Percentiles rank a stretch among this genome's conserved stretches.
phyloP scores from a whole-genome alignment of 92 coral and sea anemone genomes.

The Isaurus tuberculatus region DNA sequence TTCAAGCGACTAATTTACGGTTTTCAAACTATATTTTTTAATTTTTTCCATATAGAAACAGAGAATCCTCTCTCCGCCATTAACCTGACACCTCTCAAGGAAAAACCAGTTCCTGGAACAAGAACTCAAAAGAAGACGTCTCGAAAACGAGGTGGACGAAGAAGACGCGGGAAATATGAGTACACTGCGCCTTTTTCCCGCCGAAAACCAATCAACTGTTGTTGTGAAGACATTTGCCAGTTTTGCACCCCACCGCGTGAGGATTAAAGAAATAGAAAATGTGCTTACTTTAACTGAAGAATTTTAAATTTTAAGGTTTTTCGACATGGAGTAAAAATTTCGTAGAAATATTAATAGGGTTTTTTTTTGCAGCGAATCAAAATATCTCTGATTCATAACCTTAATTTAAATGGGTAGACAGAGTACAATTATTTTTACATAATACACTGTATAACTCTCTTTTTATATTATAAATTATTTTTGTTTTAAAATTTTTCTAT shows the following conservation, averaged over 20 bases:
- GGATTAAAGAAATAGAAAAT: not conserved
- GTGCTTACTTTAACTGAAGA: not conserved
- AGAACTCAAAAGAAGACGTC: constrained; percentile 11
- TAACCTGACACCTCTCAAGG: constrained; percentile 33
- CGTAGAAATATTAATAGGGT: too few species aligned
- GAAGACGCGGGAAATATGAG: constrained; percentile 48
- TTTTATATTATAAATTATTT: too few species aligned
- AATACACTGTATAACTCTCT: too few species aligned
- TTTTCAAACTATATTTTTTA: too few species aligned
- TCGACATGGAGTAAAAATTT: too few species aligned
- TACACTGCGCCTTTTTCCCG: constrained; percentile 12
- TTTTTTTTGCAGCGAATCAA: too few species aligned
- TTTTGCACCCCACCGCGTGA: constrained; percentile 29
- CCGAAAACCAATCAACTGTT: constrained; percentile 45
- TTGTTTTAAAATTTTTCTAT: too few species aligned
- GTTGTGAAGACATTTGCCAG: constrained; percentile 38
- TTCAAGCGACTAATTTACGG: too few species aligned
- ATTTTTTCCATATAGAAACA: not conserved
- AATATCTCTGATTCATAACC: too few species aligned
- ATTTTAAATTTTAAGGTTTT: not conserved
- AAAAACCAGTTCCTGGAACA: constrained; percentile 18
- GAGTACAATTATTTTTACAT: too few species aligned
- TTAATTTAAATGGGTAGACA: too few species aligned
- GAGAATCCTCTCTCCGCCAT: constrained; percentile 43
- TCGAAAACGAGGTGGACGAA: constrained; percentile 29